phyloP scores from a whole-genome alignment of 2,113 vertebrate genomes.

The Arenaria interpres region DNA sequence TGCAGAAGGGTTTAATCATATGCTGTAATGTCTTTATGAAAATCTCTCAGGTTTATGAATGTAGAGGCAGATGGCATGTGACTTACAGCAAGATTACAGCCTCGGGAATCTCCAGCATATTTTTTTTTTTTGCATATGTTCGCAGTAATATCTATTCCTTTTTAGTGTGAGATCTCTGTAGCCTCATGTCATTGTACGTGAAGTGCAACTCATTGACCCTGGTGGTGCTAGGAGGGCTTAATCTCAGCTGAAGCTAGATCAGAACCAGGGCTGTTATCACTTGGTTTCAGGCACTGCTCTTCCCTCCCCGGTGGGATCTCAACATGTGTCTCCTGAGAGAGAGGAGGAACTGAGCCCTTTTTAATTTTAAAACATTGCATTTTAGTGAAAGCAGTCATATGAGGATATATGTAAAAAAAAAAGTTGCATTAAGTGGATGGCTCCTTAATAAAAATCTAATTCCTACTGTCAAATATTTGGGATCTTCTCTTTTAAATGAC shows the following conservation, averaged over 20 bases:
- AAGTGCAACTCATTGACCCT: not conserved
- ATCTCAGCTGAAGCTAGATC: not conserved
- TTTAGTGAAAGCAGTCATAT: not conserved
- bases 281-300: not conserved
- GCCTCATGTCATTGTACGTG: rapidly evolving
- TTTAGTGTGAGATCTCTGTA: not conserved
- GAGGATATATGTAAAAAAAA: not conserved
- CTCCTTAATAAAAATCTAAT: not conserved
- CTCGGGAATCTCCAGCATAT: not conserved
- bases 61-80: not conserved
- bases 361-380: not conserved
- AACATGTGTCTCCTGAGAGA: not conserved
- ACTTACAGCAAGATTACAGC: not conserved
- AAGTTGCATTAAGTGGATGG: not conserved
- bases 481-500: not conserved
- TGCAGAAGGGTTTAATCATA: not conserved
- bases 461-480: not conserved
- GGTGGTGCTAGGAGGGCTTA: not conserved
- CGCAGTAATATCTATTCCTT: not conserved
- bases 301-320: not conserved
- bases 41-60: not conserved
- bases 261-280: not conserved
- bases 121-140: not conserved
- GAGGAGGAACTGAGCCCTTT: not conserved
- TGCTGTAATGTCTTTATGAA: not conserved